Percentiles rank a stretch among this genome's conserved stretches.
Evolutionary conservation across 2,797 vertebrate species (phyloP).

Genomic region (Malurus leucopterus): DNA sequence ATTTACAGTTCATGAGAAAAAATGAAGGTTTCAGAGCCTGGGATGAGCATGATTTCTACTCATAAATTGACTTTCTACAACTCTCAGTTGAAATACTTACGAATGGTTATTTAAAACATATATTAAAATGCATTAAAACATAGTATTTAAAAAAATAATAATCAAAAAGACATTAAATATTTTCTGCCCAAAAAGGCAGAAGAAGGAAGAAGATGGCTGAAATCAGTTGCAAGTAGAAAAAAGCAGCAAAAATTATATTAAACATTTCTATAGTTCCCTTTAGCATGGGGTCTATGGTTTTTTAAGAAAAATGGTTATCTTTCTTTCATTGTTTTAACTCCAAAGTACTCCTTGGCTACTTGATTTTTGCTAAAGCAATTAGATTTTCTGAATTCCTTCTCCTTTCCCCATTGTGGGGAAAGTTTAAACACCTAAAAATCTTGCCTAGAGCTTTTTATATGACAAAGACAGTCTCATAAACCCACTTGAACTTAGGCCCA

Average conservation of each 20-base stretch:
- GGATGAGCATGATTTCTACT: rapidly evolving
- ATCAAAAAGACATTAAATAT: neutral
- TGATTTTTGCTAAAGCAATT: neutral
- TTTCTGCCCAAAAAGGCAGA: neutral
- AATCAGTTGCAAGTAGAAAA: neutral
- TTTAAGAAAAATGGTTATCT: neutral
- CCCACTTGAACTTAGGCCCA: neutral
- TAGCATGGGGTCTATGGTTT: neutral
- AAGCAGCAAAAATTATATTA: rapidly evolving
- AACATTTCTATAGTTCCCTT: neutral
- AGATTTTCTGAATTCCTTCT: neutral
- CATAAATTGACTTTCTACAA: neutral
- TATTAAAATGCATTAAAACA: neutral
- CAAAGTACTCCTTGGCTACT: neutral
- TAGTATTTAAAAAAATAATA: neutral
- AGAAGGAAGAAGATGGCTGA: neutral
- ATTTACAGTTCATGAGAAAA: neutral
- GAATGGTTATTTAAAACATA: neutral
- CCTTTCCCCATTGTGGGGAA: neutral
- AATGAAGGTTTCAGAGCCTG: neutral
- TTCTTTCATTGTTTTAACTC: neutral
- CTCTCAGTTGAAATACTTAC: neutral
- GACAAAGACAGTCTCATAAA: neutral
- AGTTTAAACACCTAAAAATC: neutral
- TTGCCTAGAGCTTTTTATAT: neutral